These are phyloP conservation scores for Climacteris rufus DNA, from an alignment of 2,113 vertebrate genomes.

Conservation along the genomic window DNA sequence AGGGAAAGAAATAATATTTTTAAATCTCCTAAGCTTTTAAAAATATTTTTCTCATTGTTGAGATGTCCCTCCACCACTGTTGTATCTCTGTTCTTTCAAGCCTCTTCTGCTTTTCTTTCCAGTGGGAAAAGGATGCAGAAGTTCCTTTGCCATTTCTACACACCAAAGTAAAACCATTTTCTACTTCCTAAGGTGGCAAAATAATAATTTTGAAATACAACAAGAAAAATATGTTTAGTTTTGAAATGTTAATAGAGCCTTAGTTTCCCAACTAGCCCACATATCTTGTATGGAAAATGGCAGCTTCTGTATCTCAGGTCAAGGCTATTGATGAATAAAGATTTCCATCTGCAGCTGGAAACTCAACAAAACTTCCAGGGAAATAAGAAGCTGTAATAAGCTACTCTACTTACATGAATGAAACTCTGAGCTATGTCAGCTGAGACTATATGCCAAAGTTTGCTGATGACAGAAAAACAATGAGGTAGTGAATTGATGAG, in stretches of 20 bases:
- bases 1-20: neutral
- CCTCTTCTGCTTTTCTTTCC: neutral
- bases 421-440: neutral
- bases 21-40: neutral
- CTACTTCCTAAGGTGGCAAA: neutral
- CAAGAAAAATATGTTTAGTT: neutral
- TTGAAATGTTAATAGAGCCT: neutral
- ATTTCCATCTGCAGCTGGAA: neutral
- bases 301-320: neutral
- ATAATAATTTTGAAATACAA: neutral
- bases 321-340: neutral
- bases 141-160: neutral
- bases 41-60: neutral
- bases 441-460: constrained; percentile 1
- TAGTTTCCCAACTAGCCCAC: neutral
- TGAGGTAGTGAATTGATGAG: constrained; percentile 47
- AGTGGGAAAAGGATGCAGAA: neutral
- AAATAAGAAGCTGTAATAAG: constrained; percentile 14
- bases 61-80: neutral
- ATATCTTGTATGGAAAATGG: neutral
- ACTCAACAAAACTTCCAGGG: constrained; percentile 5
- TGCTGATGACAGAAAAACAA: constrained; percentile 58
- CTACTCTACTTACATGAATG: neutral
- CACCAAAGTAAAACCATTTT: neutral
- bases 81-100: neutral